Base-by-base conservation (phyloP, 1,140 invertebrate species). In the Drosophila ogumai region DNA sequence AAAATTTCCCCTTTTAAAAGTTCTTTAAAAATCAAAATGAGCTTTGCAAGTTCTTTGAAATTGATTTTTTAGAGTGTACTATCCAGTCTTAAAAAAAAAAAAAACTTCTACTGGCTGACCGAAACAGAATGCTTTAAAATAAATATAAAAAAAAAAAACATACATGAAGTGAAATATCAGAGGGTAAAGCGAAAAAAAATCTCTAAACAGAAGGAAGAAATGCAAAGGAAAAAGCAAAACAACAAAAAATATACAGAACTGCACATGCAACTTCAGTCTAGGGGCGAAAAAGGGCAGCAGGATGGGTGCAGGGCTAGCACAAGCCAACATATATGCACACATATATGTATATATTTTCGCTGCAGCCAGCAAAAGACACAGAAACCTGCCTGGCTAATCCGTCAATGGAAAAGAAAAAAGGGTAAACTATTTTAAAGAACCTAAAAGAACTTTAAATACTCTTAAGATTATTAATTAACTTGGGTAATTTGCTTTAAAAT, bases 241-340 rank as follows among this genome's bases (percentile, higher is more conserved):
- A 28, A 28, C 25, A 28, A 28, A 49, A 32, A 38, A 19, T 5
- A 73, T 54, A 67, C 31, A 50, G 50, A 72, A 49, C 34, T 82
- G 75, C 79, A 77, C 82, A 79, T 87, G 82, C 79, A 87, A 87
- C 78, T 43, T 63, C 63, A 63, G 78, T 49, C 10, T 19, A 28
- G 59, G 58, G 61, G 25, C 32, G 17, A 17, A 41, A 46, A 34
- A 9, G n/a, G 15, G 13, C 36, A n/a, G 28, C 38, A 40, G 38
- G 13, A 28, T 44, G 65, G 50, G n/a, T 40, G 25, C 41, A 56
- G 57, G 79, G 34, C 32, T 49, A 55, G 44, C 55, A 38, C 43
- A 46, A 57, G 47, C 50, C 79, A 80, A 58, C 67, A 68, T 64
- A 76, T 64, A 15, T 36, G 6, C 22, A 9, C 0, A 4, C 82